phyloP scores from a whole-genome alignment of 2,797 vertebrate species.

The Botia kubotai region DNA sequence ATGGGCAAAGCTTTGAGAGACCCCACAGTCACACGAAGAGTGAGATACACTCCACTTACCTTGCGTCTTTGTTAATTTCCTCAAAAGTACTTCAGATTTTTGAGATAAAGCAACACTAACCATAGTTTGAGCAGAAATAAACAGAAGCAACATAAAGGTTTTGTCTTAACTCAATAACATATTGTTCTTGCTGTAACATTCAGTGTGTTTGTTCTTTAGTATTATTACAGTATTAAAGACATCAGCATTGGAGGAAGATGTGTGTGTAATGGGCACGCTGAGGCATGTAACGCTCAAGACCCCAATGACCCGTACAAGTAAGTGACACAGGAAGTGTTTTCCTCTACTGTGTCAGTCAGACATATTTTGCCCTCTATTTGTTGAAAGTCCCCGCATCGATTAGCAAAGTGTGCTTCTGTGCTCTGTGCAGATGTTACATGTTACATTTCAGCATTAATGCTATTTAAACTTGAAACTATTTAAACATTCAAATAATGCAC shows the following conservation, averaged over 20 bases:
- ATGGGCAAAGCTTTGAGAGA: conserved; percentile 96
- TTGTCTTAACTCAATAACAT: background rate
- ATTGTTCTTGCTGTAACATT: background rate
- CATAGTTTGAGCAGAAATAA: background rate
- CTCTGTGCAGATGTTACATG: background rate
- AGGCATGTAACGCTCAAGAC: conserved; percentile 89
- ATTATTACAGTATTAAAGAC: conserved; percentile 92
- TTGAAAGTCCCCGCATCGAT: background rate
- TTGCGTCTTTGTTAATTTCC: too few species aligned
- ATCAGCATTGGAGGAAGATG: conserved; percentile 88
- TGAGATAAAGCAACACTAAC: background rate
- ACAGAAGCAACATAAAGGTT: background rate
- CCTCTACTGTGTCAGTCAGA: background rate
- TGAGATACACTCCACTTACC: conserved; percentile 65
- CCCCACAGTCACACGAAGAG: conserved; percentile 95
- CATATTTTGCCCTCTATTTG: background rate
- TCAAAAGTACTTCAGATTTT: too few species aligned
- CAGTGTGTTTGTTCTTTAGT: conserved; percentile 68
- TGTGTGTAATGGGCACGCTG: conserved; percentile 87
- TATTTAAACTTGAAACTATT: background rate
- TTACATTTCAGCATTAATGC: background rate
- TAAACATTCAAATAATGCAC: background rate
- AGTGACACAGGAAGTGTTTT: conserved; percentile 26
- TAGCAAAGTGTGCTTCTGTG: background rate
- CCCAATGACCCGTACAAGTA: conserved; percentile 92